Percentiles rank a stretch among this genome's conserved stretches.
Evolutionary conservation across 2,888 invertebrate genomes (phyloP).

Genomic region (Eupithecia subumbrata): DNA sequence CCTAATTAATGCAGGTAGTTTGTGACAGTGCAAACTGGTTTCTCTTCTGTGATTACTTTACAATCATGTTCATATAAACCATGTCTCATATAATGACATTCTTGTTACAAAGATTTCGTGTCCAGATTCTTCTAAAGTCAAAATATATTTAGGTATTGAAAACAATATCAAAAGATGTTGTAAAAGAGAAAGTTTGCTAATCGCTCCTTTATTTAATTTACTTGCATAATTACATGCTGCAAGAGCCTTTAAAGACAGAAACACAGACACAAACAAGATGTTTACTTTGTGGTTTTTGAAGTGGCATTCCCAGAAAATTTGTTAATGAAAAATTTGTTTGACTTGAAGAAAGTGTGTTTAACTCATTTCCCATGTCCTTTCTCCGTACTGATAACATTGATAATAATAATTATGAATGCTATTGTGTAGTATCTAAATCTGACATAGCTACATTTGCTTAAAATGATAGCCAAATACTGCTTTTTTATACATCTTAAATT

Average conservation of each 20-base stretch:
- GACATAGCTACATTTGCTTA: not conserved
- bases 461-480: too few species aligned
- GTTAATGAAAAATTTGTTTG: not conserved
- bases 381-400: not conserved
- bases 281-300: not conserved
- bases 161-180: not conserved
- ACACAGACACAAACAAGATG: too few species aligned
- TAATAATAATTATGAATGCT: not conserved
- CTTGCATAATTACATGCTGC: not conserved
- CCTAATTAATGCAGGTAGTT: constrained; percentile 30
- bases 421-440: not conserved
- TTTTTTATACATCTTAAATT: too few species aligned
- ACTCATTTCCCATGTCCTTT: constrained; percentile 11
- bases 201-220: not conserved
- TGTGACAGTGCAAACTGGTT: constrained; percentile 33
- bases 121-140: not conserved
- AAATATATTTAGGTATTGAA: not conserved
- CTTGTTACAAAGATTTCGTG: not conserved
- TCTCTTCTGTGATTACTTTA: constrained; percentile 14
- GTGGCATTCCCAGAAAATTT: not conserved
- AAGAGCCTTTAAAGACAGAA: not conserved
- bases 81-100: constrained; percentile 2
- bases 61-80: constrained; percentile 11
- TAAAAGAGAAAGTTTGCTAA: not conserved
- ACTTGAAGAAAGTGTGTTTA: not conserved